phyloP scores from a whole-genome alignment of 1,140 invertebrate genomes.

The Scaptomyza pallida region DNA sequence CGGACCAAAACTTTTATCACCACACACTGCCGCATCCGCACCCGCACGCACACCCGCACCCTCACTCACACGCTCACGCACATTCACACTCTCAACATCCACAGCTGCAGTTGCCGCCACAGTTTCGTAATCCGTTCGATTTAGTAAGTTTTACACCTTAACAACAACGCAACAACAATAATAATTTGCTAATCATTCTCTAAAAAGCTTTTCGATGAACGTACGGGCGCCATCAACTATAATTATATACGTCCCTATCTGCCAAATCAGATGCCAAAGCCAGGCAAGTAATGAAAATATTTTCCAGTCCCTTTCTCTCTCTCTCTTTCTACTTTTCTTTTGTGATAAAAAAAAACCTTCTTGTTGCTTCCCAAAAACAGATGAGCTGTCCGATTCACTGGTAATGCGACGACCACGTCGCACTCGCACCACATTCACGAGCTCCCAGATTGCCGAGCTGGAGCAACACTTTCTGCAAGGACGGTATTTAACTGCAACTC shows the following conservation, averaged over 20 bases:
- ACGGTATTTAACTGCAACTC: slow-evolving; percentile 91
- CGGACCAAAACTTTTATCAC: slow-evolving; percentile 79
- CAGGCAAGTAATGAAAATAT: slow-evolving; percentile 54
- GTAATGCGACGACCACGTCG: slow-evolving; percentile 77
- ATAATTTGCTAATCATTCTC: slow-evolving; percentile 15
- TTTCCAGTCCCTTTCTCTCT: neutral
- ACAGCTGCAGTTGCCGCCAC: slow-evolving; percentile 77
- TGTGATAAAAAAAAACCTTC: neutral
- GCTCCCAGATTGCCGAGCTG: slow-evolving; percentile 89
- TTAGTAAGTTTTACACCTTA: slow-evolving; percentile 55
- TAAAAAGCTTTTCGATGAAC: slow-evolving; percentile 74
- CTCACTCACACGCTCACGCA: slow-evolving; percentile 48
- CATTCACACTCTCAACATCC: slow-evolving; percentile 60
- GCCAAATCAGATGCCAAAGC: slow-evolving; percentile 72
- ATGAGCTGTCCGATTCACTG: slow-evolving; percentile 71
- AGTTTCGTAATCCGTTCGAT: slow-evolving; percentile 78
- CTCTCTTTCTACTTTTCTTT: neutral
- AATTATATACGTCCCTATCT: slow-evolving; percentile 78
- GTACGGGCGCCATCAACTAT: slow-evolving; percentile 76
- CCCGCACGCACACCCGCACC: slow-evolving; percentile 55
- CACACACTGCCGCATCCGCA: slow-evolving; percentile 70
- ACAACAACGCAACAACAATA: slow-evolving; percentile 9
- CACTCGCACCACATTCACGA: slow-evolving; percentile 92
- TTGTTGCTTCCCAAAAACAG: slow-evolving; percentile 20
- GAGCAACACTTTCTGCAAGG: slow-evolving; percentile 85